phyloP scores from a whole-genome alignment of 2,888 invertebrate species.

The Cantharis nigra region DNA sequence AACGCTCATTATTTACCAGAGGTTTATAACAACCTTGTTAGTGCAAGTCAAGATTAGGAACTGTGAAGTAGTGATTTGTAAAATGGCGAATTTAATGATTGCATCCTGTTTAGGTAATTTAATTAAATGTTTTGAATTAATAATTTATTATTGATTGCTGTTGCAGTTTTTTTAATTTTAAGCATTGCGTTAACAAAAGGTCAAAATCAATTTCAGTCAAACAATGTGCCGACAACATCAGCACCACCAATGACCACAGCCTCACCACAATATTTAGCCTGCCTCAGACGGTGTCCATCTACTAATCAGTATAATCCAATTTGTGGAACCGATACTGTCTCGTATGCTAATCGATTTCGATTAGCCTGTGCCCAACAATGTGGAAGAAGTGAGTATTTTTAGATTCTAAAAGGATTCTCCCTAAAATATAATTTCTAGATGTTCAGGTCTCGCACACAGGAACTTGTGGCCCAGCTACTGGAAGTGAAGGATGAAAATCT shows the following conservation, averaged over 20 bases:
- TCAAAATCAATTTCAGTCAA: not conserved
- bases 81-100: not conserved
- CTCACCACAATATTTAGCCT: not conserved
- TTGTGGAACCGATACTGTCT: conserved; percentile 8
- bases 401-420: not conserved
- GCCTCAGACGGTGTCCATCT: conserved; percentile 2
- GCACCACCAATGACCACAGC: not conserved
- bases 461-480: not conserved
- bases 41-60: not conserved
- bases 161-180: not conserved
- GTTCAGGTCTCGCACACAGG: not conserved
- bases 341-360: conserved; percentile 5
- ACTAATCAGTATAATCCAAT: conserved; percentile 12
- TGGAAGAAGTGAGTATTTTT: conserved; percentile 12
- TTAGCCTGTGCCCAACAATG: conserved; percentile 15
- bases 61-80: not conserved
- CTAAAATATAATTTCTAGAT: not conserved
- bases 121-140: not conserved
- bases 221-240: not conserved
- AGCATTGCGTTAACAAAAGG: not conserved
- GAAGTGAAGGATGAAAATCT: not conserved
- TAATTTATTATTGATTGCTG: not conserved
- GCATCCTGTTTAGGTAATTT: not conserved
- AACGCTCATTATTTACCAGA: not conserved
- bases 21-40: not conserved